Base-by-base conservation (phyloP, 2,888 invertebrate species). In the Diplolepis rosae region DNA sequence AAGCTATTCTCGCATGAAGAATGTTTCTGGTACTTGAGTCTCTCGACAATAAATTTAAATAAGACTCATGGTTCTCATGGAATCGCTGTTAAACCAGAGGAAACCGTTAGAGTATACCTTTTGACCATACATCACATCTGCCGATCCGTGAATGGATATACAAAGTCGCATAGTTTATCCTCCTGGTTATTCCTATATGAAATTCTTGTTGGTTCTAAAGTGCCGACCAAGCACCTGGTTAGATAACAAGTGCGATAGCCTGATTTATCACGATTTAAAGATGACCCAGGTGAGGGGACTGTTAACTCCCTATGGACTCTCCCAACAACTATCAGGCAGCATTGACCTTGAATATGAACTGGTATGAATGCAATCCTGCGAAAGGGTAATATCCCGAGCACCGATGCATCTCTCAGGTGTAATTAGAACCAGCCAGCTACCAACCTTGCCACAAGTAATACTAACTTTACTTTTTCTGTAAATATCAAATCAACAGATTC, bases 321-420 rank as follows among this genome's bases (percentile, higher is more conserved):
- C 9, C n/a, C 32, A 56, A 22, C 35, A 13, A 35, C 35, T 35
- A 61, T 24, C 24, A 61, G 24, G 56, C 24, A 61, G n/a, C 56
- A 61, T 61, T 61, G 56, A 61, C 56, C 56, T 61, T 61, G 56
- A 39, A 35, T 61, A 61, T 61, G 56, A 61, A 61, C 35, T 61
- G 39, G 56, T 61, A 61, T 39, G 56, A 61, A 61, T 39, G 56
- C 39, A 39, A 61, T 61, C 35, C 56, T 24, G 35, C 56, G 35
- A 61, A 22, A 61, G 56, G 56, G 56, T 61, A 61, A 61, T 61
- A 61, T 61, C 56, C 56, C 56, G 56, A 61, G 56, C 56, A 35
- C 24, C 35, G 39, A 27, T 39, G 56, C 24, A 35, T 61, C 56
- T 61, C 39, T 24, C 22, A 61, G 39, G 32, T 61, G 56, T 61